These are phyloP conservation scores for Prorops nasuta DNA, from an alignment of 1,140 invertebrate species.

Conservation along the genomic window DNA sequence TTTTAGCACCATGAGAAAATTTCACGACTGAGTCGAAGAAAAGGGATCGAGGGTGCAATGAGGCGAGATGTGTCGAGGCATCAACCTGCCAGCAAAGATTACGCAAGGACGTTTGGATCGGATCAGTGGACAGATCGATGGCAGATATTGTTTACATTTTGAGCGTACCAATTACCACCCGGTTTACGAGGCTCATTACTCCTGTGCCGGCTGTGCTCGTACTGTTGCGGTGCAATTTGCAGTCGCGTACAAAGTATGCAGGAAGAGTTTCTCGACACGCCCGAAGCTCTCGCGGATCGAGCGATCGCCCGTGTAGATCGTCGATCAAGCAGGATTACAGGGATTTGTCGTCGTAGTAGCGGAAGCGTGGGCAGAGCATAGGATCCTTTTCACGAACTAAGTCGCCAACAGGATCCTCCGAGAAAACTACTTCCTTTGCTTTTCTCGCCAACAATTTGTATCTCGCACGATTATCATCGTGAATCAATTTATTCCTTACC, in stretches of 20 bases:
- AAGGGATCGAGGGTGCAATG: too few relatives aligned
- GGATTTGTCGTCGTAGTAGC: conserved; percentile 33
- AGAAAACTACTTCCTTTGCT: too few relatives aligned
- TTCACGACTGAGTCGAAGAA: too few relatives aligned
- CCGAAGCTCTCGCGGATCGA: neutral
- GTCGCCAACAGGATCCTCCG: too few relatives aligned
- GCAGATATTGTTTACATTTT: too few relatives aligned
- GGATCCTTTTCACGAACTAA: conserved; percentile 32
- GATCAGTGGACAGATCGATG: too few relatives aligned
- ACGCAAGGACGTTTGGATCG: too few relatives aligned
- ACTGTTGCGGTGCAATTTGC: conserved; percentile 15
- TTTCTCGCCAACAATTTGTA: too few relatives aligned
- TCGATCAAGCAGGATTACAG: conserved; percentile 20
- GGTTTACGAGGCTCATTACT: neutral
- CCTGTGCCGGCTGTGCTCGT: neutral
- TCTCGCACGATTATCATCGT: conserved; percentile 12
- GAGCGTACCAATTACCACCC: conserved; percentile 12
- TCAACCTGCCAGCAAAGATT: too few relatives aligned
- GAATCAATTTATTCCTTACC: too few relatives aligned
- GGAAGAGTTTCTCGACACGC: neutral
- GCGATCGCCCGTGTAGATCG: conserved; percentile 10
- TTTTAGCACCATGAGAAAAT: too few relatives aligned
- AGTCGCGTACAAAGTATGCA: conserved; percentile 8
- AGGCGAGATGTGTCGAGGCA: too few relatives aligned
- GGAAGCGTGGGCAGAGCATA: conserved; percentile 36